phyloP scores from a whole-genome alignment of 1,140 invertebrate species.

The Anadara kagoshimensis region DNA sequence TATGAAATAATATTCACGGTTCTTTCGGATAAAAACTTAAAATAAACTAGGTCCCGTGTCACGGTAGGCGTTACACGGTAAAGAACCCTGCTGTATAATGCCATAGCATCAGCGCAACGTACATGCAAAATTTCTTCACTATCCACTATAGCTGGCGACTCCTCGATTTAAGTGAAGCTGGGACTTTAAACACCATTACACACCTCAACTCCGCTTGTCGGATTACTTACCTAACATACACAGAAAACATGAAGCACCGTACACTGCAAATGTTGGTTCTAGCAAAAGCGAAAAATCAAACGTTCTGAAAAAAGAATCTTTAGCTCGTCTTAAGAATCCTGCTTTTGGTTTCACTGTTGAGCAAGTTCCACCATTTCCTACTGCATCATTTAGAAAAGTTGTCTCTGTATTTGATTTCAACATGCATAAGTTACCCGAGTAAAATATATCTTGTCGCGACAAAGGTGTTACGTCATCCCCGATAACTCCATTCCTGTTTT shows the following conservation, averaged over 20 bases:
- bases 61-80: no score
- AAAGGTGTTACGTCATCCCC: constrained; percentile 28
- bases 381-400: constrained; percentile 3
- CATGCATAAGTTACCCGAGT: constrained; percentile 51
- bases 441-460: constrained; percentile 54
- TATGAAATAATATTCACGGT: no score
- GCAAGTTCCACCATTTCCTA: neutral
- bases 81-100: no score
- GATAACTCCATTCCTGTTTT: constrained; percentile 7
- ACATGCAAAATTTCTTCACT: no score
- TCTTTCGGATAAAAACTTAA: no score
- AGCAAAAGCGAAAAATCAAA: constrained; percentile 80
- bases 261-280: constrained; percentile 90
- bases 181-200: no score
- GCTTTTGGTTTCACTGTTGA: neutral
- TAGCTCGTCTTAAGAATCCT: constrained; percentile 7
- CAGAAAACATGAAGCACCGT: constrained; percentile 90
- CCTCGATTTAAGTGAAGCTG: no score
- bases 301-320: constrained; percentile 27
- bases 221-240: constrained; percentile 86
- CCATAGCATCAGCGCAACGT: no score
- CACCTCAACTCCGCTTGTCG: no score
- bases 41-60: no score
- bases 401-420: constrained; percentile 23
- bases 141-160: no score